phyloP scores from a whole-genome alignment of 1,140 invertebrate species.

The Brevipalpus yothersi region DNA sequence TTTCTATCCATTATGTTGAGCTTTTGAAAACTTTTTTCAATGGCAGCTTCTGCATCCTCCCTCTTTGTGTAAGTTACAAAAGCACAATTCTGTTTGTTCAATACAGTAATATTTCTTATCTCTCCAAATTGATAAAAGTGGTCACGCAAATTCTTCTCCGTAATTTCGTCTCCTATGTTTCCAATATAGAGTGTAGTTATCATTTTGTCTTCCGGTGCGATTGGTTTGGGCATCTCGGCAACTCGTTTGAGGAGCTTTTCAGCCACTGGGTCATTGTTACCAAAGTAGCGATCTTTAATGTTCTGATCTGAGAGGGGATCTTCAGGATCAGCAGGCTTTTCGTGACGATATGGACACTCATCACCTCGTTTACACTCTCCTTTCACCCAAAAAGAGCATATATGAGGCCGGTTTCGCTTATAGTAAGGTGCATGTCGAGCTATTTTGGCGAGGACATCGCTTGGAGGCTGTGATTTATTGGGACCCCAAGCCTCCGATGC shows the following conservation, averaged over 20 bases:
- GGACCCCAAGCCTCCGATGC: constrained; percentile 23
- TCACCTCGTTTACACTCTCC: constrained; percentile 92
- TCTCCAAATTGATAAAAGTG: constrained; percentile 99
- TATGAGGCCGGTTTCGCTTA: constrained; percentile 91
- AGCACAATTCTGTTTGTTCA: constrained; percentile 80
- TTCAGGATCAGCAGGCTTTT: constrained; percentile 96
- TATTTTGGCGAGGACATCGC: constrained; percentile 72
- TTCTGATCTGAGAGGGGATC: constrained; percentile 98
- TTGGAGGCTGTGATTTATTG: constrained; percentile 26
- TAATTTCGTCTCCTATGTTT: constrained; percentile 63
- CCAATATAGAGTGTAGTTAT: constrained; percentile 91
- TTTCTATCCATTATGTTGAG: constrained; percentile 59
- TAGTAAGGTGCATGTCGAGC: constrained; percentile 95
- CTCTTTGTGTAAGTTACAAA: constrained; percentile 90
- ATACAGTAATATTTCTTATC: constrained; percentile 71
- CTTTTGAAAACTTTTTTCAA: constrained; percentile 90
- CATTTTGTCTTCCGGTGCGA: constrained; percentile 78
- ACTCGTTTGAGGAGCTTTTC: constrained; percentile 84
- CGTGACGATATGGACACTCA: constrained; percentile 96
- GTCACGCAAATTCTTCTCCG: constrained; percentile 69
- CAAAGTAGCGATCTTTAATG: constrained; percentile 94
- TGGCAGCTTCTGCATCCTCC: constrained; percentile 64
- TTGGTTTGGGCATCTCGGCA: constrained; percentile 68
- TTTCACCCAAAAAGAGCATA: constrained; percentile 99
- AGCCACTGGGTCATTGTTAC: constrained; percentile 93